Base-by-base conservation (phyloP, 2,888 invertebrate species). In the Exocentrus adspersus region DNA sequence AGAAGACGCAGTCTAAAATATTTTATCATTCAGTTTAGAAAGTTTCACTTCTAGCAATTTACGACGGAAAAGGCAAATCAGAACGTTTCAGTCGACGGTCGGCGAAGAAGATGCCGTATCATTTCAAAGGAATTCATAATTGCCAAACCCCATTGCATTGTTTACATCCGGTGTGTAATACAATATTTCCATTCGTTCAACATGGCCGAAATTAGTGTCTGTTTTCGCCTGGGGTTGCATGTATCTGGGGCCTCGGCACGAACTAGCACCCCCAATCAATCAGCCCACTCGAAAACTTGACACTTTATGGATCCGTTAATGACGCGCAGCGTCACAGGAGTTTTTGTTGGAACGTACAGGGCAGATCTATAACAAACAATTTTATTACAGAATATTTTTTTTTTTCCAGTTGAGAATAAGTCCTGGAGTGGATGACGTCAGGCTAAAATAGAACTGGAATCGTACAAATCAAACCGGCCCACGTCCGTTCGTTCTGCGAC, bases 21-120 rank as follows among this genome's bases (percentile, higher is more conserved):
- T 24, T 3, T 7, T 24, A 24, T 24, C 3, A 24, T 24, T 24
- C 24, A 24, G 24, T 24, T 24, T 24, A 7, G 24, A 24, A 24
- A 24, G 7, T 24, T 5, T 7, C 3, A 24, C 3, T 5, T 24
- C 24, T 24, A 24, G 24, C 24, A 24, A 24, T 24, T 12, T 12
- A 2, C n/a, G 12, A 37, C 3, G 78, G 77, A 78, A 78, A 67
- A 68, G 78, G 77, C 78, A 78, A 79, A 70, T 53, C 50, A 57
- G 58, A 37, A 48, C 32, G 43, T 58, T 46, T 41, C 21, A 32
- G 37, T 17, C 41, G n/a, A n/a, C n/a, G 20, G 53, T 3, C 12
- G 53, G 32, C 14, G 41, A 20, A 76, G 37, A 37, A n/a, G 48
- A n/a, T 54, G 21, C 12, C 21, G n/a, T 16, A 14, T 43, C 57